A percentile compares a stretch with the other conserved stretches of the same genome.
Conservation (phyloP, 2,797 vertebrate genomes). For the Alectoris magna region DNA sequence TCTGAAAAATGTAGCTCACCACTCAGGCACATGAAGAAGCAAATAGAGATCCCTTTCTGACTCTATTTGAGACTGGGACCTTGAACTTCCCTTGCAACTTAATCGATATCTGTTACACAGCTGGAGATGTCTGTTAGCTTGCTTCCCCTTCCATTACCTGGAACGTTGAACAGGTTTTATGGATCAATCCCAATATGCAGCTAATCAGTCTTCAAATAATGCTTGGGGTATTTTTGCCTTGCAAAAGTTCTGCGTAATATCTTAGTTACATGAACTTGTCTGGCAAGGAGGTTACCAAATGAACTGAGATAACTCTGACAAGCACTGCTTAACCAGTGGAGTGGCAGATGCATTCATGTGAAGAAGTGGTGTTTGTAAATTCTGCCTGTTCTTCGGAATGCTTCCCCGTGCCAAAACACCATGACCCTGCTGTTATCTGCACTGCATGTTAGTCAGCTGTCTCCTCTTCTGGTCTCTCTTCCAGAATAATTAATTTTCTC, state of each 20-base stretch:
- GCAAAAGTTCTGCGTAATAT: background rate
- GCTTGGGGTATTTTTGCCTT: background rate
- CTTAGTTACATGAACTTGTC: accelerated
- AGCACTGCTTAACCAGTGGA: background rate
- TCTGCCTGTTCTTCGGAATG: background rate
- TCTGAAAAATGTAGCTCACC: background rate
- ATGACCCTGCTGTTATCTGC: background rate
- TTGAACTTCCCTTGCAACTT: background rate
- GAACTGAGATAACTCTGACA: background rate
- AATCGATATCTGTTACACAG: accelerated
- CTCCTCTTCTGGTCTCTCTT: background rate
- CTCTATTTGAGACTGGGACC: accelerated
- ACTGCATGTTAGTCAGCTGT: background rate
- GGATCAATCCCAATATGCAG: background rate
- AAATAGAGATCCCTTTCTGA: background rate
- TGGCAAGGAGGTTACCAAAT: background rate
- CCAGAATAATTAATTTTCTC: background rate
- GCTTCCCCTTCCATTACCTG: background rate
- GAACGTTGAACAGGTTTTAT: background rate
- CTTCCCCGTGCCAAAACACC: background rate
- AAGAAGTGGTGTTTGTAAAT: background rate
- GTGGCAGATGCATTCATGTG: background rate
- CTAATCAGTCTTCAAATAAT: background rate
- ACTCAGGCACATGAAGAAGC: background rate
- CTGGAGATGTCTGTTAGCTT: background rate